These are phyloP conservation scores for Cryptocheilus praepositus DNA, from an alignment of 2,888 invertebrate genomes.

Conservation along the genomic window DNA sequence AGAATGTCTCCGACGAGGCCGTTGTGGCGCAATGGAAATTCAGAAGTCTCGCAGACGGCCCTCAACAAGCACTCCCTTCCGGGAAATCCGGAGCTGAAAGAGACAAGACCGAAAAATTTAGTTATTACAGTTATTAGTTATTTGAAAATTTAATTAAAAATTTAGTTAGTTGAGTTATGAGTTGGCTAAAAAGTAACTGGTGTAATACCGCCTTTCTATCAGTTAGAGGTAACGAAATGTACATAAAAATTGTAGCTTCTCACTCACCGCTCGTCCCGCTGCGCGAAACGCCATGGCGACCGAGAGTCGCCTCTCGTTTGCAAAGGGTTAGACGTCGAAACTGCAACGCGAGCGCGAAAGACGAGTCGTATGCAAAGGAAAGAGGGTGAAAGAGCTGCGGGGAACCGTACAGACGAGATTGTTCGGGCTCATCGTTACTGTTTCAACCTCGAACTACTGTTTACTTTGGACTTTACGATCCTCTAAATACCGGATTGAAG, in stretches of 20 bases:
- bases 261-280: no score
- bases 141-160: no score
- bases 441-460: constrained; percentile 16
- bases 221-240: no score
- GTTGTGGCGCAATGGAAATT: constrained; percentile 81
- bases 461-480: constrained; percentile 29
- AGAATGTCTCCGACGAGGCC: constrained; percentile 86
- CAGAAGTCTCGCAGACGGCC: constrained; percentile 86
- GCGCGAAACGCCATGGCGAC: no score
- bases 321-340: no score
- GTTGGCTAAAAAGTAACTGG: no score
- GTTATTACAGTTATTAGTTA: no score
- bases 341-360: constrained; percentile 8
- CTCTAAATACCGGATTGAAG: constrained; percentile 32
- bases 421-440: constrained; percentile 16
- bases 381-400: constrained; percentile 9
- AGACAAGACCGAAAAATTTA: no score
- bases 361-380: not conserved
- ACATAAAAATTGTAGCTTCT: no score
- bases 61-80: constrained; percentile 82
- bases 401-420: constrained; percentile 17
- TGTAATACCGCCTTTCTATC: no score
- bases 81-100: constrained; percentile 45
- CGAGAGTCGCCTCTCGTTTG: no score
- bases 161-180: no score